Percentiles rank a stretch among this genome's conserved stretches.
Conservation (phyloP, 2,113 vertebrate genomes). For the Microcebus griseorufus region DNA sequence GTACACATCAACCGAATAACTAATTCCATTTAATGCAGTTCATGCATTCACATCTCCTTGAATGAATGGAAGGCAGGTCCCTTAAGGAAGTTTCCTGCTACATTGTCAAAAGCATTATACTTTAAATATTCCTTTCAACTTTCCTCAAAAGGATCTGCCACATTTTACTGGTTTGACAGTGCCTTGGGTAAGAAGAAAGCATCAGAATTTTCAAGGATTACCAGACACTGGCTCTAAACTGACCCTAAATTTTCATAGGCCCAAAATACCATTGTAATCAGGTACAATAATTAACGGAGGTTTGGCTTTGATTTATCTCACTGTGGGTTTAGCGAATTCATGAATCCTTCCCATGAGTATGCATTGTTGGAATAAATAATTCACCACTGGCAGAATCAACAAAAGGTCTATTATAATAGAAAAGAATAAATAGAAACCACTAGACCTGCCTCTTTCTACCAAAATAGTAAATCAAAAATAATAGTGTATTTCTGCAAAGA, state of each 20-base stretch:
- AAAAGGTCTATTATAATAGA: not conserved
- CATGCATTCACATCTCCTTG: not conserved
- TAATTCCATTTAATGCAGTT: not conserved
- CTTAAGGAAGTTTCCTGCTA: not conserved
- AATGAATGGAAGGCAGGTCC: not conserved
- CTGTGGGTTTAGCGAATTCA: not conserved
- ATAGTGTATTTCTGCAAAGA: not conserved
- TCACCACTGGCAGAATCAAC: not conserved
- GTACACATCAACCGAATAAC: not conserved
- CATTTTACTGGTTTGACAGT: not conserved
- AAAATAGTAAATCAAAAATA: not conserved
- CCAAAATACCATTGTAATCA: not conserved
- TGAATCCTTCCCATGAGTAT: too few species aligned
- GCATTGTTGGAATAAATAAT: not conserved
- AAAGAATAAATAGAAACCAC: not conserved
- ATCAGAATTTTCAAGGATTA: not conserved
- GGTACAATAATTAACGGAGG: not conserved
- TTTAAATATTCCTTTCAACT: not conserved
- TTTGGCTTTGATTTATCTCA: not conserved
- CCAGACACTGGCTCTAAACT: not conserved
- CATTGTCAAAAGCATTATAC: not conserved
- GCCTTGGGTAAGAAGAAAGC: not conserved
- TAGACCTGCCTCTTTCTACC: not conserved
- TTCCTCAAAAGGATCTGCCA: not conserved
- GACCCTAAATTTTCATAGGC: not conserved